A percentile compares a stretch with the other conserved stretches of the same genome.
These are phyloP conservation scores for Sphaerophoria taeniata DNA, from an alignment of 2,888 invertebrate genomes.

Conservation along the genomic window DNA sequence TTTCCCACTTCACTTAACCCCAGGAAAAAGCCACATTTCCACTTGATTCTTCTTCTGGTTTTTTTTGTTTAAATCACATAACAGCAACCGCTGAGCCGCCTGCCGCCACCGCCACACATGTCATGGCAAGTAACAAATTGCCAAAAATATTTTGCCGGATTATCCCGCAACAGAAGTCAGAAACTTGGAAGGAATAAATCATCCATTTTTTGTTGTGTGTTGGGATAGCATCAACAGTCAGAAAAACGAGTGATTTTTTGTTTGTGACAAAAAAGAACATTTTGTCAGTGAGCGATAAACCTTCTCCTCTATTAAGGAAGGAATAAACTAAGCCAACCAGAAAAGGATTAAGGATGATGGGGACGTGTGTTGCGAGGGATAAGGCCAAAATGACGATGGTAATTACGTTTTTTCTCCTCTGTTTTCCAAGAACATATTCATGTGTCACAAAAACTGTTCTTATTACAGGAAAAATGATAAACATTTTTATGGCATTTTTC, in stretches of 20 bases:
- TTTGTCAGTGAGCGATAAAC: constrained; percentile 24
- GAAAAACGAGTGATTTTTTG: constrained; percentile 5
- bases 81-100: neutral
- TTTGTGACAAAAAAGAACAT: constrained; percentile 7
- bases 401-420: constrained; percentile 9
- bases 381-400: neutral
- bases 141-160: constrained; percentile 26
- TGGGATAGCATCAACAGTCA: neutral
- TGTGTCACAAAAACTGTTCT: no score
- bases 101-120: neutral
- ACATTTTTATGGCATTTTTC: no score
- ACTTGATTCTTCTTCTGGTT: neutral
- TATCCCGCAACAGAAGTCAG: constrained; percentile 16
- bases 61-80: neutral
- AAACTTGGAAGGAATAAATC: constrained; percentile 23
- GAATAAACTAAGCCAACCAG: neutral
- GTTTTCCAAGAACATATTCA: neutral
- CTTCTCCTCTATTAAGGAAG: neutral
- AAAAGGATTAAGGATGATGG: constrained; percentile 12
- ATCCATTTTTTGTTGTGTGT: constrained; percentile 9
- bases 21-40: constrained; percentile 7
- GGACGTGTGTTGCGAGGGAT: neutral
- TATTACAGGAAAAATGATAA: no score
- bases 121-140: constrained; percentile 28
- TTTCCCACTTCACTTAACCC: neutral